Percentiles rank a stretch among this genome's conserved stretches.
Evolutionary conservation across 2,797 vertebrate genomes (phyloP).

Genomic region (Salarias fasciatus): DNA sequence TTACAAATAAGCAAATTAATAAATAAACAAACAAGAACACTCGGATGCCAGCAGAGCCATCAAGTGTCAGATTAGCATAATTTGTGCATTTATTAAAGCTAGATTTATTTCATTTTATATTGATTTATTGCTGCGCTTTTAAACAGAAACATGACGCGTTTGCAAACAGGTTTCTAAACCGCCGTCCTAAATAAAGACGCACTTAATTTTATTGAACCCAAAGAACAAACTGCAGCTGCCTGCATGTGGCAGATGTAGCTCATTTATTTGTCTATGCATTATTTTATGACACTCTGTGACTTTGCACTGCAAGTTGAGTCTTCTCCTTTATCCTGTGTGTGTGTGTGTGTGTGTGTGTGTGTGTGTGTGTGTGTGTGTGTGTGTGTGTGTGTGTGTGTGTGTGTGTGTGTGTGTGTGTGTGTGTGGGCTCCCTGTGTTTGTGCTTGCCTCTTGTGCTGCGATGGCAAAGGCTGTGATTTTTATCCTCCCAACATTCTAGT

Average conservation of each 20-base stretch:
- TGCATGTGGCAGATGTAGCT: background rate
- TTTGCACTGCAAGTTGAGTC: background rate
- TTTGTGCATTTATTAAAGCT: background rate
- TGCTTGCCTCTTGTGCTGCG: constrained; percentile 48
- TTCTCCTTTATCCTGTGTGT: constrained; percentile 19
- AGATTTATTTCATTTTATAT: background rate
- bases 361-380: constrained; percentile 52
- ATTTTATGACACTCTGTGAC: constrained; percentile 5
- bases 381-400: constrained; percentile 48
- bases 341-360: constrained; percentile 53
- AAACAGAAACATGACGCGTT: background rate
- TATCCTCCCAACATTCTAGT: constrained; percentile 76
- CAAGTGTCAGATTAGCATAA: background rate
- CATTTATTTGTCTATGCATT: background rate
- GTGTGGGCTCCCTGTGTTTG: constrained; percentile 52
- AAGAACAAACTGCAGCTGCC: background rate
- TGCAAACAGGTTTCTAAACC: background rate
- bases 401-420: constrained; percentile 42
- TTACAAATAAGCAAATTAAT: background rate
- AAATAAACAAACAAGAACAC: background rate
- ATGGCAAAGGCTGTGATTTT: constrained; percentile 68
- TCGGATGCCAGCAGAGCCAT: background rate
- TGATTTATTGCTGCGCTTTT: background rate
- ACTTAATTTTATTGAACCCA: background rate
- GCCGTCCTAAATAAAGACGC: constrained; percentile 4